Evolutionary conservation across 2,797 vertebrate species (phyloP), one percentile per base, ranked within the genome.

Genomic region (Rhynchotus rufescens): DNA sequence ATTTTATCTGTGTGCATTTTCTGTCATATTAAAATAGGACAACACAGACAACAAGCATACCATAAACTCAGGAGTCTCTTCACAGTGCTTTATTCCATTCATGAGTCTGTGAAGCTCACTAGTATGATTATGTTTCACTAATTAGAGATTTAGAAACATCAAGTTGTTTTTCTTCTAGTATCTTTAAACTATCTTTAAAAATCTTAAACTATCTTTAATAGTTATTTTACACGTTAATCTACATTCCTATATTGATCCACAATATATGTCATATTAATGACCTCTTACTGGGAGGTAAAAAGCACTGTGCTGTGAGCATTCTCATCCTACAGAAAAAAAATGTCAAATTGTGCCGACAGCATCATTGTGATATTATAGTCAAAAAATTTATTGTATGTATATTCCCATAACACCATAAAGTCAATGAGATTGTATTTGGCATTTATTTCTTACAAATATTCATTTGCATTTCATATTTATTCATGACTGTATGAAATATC

Each of bases 391-490:
- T 87, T 88, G 22, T 10, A 69, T 2, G 1, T 73, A 83, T 28
- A 77, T 73, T 91, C 8, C 12, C n/a, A 74, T 54, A 83, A 74
- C 59, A 88, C 69, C 69, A 6, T 57, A 57, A 89, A 90, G 45
- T 71, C 34, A 92, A 91, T 13, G 86, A 61, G 38, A 86, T 47
- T 34, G 74, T 79, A 15, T 78, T 71, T 94, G 90, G 61, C 1
- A 87, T 49, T 93, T 84, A 82, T 62, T 92, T 79, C 7, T 64
- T 75, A 47, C 42, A 66, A 59, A 91, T 12, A 82, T 76, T 79
- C 17, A 83, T 64, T n/a, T 76, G 5, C 77, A 83, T 92, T 95
- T 93, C 56, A 68, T 94, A 90, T 95, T 94, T 93, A 93, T 88
- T 92, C 84, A 91, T 93, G 21, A 42, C 91, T 36, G 66, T 54